Conservation (phyloP, 2,113 vertebrate genomes). For the Urocitellus parryii region DNA sequence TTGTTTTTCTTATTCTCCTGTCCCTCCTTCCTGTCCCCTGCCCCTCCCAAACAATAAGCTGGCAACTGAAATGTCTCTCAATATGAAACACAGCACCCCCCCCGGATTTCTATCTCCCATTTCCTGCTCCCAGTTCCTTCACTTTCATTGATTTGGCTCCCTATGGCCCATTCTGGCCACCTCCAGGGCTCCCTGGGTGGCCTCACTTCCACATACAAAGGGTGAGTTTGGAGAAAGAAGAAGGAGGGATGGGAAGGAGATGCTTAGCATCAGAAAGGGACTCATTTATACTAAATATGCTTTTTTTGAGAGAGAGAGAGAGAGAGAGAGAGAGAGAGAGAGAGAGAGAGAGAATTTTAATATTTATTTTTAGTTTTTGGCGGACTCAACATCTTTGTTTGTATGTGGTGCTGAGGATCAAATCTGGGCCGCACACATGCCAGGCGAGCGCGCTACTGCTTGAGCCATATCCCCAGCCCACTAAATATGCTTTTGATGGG, state of each 20-base stretch:
- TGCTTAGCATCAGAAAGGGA: not conserved
- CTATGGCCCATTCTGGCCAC: not conserved
- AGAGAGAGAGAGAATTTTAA: too few species aligned
- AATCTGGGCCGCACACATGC: too few species aligned
- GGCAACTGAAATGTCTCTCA: not conserved
- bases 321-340: too few species aligned
- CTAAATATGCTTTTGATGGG: not conserved
- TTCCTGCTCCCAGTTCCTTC: not conserved
- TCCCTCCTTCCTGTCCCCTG: not conserved
- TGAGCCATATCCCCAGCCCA: too few species aligned
- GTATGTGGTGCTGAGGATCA: too few species aligned
- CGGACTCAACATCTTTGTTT: too few species aligned
- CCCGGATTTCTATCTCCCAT: not conserved
- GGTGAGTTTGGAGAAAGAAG: not conserved
- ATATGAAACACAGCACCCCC: not conserved
- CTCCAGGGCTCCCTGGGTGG: not conserved
- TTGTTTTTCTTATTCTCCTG: not conserved
- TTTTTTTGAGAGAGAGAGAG: too few species aligned
- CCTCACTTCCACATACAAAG: not conserved
- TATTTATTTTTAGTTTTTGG: too few species aligned
- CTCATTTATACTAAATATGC: not conserved
- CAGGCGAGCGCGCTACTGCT: too few species aligned
- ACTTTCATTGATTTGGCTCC: not conserved
- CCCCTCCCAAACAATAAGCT: conserved; percentile 1
- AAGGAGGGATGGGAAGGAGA: not conserved